These are phyloP conservation scores for Ictidomys tridecemlineatus DNA, from an alignment of 2,113 vertebrate genomes.

Conservation along the genomic window DNA sequence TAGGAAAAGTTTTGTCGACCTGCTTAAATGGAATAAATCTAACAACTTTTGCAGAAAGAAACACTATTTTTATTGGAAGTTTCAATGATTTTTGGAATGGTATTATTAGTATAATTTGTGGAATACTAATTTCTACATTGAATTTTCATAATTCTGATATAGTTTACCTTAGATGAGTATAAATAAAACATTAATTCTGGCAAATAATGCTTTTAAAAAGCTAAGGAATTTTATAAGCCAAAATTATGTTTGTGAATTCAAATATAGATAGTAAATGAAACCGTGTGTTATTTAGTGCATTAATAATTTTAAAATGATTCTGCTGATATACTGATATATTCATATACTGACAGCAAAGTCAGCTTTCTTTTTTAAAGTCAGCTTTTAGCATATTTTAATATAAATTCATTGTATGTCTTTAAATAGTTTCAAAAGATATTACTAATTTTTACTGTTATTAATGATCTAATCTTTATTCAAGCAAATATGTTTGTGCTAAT, in stretches of 20 bases:
- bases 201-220: constrained; percentile 39
- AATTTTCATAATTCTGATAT: constrained; percentile 29
- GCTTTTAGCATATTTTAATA: not conserved
- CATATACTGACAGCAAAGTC: not conserved
- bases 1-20: not conserved
- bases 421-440: constrained; percentile 67
- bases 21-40: not conserved
- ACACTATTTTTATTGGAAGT: not conserved
- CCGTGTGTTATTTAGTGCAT: constrained; percentile 7
- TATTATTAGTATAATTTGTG: constrained; percentile 12
- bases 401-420: constrained; percentile 22
- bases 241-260: constrained; percentile 35
- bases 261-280: constrained; percentile 19
- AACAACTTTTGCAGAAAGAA: not conserved
- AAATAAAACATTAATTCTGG: constrained; percentile 50
- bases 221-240: not conserved
- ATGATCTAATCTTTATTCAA: constrained; percentile 67
- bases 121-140: constrained; percentile 12
- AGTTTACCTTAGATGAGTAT: not conserved
- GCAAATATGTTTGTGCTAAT: constrained; percentile 66
- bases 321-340: not conserved
- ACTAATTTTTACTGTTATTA: constrained; percentile 52
- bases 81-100: constrained; percentile 19
- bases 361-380: not conserved
- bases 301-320: constrained; percentile 21